These are phyloP conservation scores for Bombus impatiens DNA, from an alignment of 1,140 invertebrate species.

Conservation along the genomic window DNA sequence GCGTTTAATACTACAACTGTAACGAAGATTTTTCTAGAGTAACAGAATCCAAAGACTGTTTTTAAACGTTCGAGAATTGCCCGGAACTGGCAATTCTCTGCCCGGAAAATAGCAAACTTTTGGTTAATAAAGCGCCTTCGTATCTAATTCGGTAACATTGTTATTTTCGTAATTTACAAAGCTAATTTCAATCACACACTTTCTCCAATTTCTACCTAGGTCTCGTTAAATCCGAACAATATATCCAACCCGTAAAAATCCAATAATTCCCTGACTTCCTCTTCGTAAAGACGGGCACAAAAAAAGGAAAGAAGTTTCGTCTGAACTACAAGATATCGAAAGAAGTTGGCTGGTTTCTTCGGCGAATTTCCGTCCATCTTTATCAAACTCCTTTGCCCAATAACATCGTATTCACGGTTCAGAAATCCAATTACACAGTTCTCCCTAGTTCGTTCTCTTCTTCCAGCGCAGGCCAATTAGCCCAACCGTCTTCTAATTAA, in stretches of 20 bases:
- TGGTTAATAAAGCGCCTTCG: not conserved
- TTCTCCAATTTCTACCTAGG: not conserved
- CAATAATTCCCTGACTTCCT: not conserved
- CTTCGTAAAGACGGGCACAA: not conserved
- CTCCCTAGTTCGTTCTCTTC: not conserved
- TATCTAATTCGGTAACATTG: not conserved
- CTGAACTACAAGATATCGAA: not conserved
- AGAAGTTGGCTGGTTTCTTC: slow-evolving; percentile 11
- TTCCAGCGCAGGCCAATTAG: slow-evolving; percentile 20
- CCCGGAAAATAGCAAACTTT: not conserved
- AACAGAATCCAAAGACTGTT: too few species aligned
- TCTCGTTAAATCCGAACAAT: not conserved
- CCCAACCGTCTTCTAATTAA: slow-evolving; percentile 11
- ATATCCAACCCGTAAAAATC: not conserved
- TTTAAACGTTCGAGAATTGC: too few species aligned
- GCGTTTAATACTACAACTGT: too few species aligned
- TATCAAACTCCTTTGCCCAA: slow-evolving; percentile 13
- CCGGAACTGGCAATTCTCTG: too few species aligned
- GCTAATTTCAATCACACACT: not conserved
- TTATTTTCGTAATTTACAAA: not conserved
- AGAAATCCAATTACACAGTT: slow-evolving; percentile 21
- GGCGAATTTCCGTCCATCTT: slow-evolving; percentile 10
- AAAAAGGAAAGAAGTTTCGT: not conserved
- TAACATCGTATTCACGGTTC: slow-evolving; percentile 30
- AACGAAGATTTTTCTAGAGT: too few species aligned